phyloP scores from a whole-genome alignment of 2,113 vertebrate species.

The Tamias sibiricus region DNA sequence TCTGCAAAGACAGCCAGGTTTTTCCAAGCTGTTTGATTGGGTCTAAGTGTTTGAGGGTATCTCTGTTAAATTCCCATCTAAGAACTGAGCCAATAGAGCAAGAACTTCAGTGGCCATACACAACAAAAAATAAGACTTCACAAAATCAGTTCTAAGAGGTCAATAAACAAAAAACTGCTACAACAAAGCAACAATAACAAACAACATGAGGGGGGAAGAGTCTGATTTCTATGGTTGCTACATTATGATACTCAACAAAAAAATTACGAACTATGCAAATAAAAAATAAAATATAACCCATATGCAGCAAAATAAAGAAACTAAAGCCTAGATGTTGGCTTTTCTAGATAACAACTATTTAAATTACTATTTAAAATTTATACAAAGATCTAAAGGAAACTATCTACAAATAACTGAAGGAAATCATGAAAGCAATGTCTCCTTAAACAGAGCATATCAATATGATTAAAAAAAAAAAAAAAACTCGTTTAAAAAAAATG shows the following conservation, averaged over 20 bases:
- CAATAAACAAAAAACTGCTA: slow-evolving; percentile 4
- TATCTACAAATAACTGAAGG: not conserved
- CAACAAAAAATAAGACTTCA: slow-evolving; percentile 48
- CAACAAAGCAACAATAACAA: not conserved
- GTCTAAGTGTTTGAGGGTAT: not conserved
- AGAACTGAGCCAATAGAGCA: not conserved
- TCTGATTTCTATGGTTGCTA: not conserved
- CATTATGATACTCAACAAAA: not conserved
- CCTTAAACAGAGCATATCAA: not conserved
- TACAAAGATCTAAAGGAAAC: slow-evolving; percentile 2
- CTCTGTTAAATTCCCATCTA: not conserved
- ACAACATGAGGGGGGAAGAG: not conserved
- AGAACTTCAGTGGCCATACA: not conserved
- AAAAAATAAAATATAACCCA: not conserved
- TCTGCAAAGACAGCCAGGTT: not conserved
- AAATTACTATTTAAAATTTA: not conserved
- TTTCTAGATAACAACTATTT: not conserved
- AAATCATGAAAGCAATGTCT: not conserved
- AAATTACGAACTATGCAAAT: not conserved
- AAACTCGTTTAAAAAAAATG: not conserved
- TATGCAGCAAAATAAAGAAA: not conserved
- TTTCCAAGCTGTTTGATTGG: not conserved
- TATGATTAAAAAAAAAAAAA: not conserved
- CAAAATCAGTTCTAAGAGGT: slow-evolving; percentile 12
- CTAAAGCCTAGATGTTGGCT: not conserved